Conservation (phyloP, 2,888 invertebrate species). For the Petrolisthes cinctipes region DNA sequence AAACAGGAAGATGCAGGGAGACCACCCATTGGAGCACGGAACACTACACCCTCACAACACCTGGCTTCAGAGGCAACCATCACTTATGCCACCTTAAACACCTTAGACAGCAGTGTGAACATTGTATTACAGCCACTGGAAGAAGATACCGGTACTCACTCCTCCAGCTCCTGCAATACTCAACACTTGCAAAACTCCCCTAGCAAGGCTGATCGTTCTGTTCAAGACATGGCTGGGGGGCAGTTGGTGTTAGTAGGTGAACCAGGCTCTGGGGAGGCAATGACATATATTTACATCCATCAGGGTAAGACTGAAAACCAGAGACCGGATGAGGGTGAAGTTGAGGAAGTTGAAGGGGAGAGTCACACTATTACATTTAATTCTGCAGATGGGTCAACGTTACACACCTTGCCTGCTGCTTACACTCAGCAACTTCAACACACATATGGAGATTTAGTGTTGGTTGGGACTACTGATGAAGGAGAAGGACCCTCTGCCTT, state of each 20-base stretch:
- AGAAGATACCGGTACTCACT: not conserved
- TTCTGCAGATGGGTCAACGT: conserved; percentile 44
- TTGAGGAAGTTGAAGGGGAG: not conserved
- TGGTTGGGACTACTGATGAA: conserved; percentile 12
- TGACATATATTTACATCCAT: conserved; percentile 52
- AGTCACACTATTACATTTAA: conserved; percentile 54
- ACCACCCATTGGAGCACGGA: not conserved
- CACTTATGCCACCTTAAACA: conserved; percentile 41
- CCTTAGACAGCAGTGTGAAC: conserved; percentile 34
- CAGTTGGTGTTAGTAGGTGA: conserved; percentile 54
- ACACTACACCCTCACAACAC: not conserved
- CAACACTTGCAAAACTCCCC: not conserved
- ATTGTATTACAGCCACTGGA: conserved; percentile 30
- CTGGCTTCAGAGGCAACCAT: conserved; percentile 34
- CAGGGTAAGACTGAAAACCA: conserved; percentile 34
- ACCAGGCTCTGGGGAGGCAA: conserved; percentile 33
- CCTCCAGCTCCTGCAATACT: not conserved
- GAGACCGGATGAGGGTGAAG: not conserved
- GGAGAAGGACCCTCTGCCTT: not conserved
- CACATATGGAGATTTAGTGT: conserved; percentile 49
- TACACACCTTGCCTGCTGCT: conserved; percentile 50
- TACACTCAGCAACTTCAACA: conserved; percentile 51
- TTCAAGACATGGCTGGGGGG: not conserved
- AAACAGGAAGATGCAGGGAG: not conserved
- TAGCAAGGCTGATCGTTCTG: not conserved